phyloP scores from a whole-genome alignment of 1,140 invertebrate species.

The Camponotus vicinus region DNA sequence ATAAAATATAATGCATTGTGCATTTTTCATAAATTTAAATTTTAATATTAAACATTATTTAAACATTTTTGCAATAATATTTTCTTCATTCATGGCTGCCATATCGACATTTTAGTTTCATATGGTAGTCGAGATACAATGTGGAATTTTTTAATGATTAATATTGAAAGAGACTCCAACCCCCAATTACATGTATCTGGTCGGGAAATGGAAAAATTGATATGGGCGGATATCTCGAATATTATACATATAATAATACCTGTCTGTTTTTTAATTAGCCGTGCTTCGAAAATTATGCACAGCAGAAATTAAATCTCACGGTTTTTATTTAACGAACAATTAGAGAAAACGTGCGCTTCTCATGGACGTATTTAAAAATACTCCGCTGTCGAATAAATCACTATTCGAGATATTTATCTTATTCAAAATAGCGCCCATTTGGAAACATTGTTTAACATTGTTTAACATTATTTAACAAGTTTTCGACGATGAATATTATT shows the following conservation, averaged over 20 bases:
- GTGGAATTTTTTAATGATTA: slow-evolving; percentile 25
- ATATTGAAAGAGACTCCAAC: slow-evolving; percentile 14
- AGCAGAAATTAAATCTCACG: neutral
- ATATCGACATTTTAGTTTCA: neutral
- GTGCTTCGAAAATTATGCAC: neutral
- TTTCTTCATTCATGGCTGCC: neutral
- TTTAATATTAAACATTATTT: neutral
- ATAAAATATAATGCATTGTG: neutral
- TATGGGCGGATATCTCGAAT: neutral
- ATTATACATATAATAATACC: slow-evolving; percentile 3
- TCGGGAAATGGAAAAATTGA: neutral
- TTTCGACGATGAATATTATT: neutral
- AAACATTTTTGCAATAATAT: slow-evolving; percentile 1
- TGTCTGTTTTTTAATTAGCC: slow-evolving; percentile 14
- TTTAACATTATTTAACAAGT: too few species aligned
- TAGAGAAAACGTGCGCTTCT: neutral
- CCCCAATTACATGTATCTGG: neutral
- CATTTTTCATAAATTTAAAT: neutral
- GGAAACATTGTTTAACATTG: neutral
- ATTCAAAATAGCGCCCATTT: neutral
- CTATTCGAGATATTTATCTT: neutral
- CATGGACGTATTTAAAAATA: neutral
- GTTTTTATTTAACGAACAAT: slow-evolving; percentile 1
- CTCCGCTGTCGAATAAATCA: neutral
- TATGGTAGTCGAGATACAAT: slow-evolving; percentile 11